These are phyloP conservation scores for Pteruthius melanotis DNA, from an alignment of 2,113 vertebrate genomes.

Conservation along the genomic window DNA sequence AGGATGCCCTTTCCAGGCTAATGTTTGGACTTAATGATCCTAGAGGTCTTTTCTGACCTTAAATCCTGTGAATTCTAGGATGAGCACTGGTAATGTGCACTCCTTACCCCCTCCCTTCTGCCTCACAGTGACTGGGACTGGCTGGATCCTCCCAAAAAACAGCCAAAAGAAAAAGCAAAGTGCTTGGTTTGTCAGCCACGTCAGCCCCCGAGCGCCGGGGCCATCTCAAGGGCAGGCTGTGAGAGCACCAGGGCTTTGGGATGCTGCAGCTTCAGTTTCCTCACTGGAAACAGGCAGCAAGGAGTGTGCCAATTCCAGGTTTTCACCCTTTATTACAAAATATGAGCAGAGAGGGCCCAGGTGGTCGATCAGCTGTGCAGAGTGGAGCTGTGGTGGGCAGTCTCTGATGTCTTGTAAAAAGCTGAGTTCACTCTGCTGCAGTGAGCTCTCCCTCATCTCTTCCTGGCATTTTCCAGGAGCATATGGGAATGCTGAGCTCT, in stretches of 20 bases:
- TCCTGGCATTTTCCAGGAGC: neutral
- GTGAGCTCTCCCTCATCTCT: neutral
- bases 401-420: neutral
- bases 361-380: rapidly evolving
- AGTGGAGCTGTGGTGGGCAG: neutral
- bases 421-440: neutral
- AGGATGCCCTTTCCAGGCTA: neutral
- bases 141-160: neutral
- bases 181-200: neutral
- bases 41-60: too few species aligned
- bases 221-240: neutral
- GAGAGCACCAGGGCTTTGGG: neutral
- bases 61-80: neutral
- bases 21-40: neutral
- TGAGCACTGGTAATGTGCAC: neutral
- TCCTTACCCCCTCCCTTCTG: neutral
- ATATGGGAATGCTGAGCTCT: neutral
- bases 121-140: neutral
- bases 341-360: neutral
- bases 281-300: neutral
- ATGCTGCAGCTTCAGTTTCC: neutral
- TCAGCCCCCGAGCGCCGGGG: rapidly evolving
- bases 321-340: neutral
- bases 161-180: neutral
- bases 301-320: neutral